Conservation (phyloP, 1,140 invertebrate genomes). For the Pemphigus obesinymphae region DNA sequence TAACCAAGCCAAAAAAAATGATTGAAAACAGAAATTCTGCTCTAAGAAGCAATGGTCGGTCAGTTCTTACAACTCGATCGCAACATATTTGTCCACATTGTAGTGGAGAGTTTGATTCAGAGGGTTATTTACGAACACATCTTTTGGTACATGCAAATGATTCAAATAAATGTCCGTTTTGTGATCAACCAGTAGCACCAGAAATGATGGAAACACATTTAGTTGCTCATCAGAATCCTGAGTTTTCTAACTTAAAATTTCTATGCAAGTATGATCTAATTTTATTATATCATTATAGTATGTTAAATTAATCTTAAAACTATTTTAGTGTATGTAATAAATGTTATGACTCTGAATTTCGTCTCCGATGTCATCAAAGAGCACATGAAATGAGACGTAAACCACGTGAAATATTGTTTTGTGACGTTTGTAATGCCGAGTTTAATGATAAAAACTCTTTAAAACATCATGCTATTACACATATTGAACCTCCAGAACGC, state of each 20-base stretch:
- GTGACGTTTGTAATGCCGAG: slow-evolving; percentile 33
- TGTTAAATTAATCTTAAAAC: neutral
- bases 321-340: slow-evolving; percentile 36
- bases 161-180: slow-evolving; percentile 36
- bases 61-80: neutral
- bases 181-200: slow-evolving; percentile 32
- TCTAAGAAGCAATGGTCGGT: neutral
- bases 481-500: slow-evolving; percentile 39
- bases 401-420: slow-evolving; percentile 22
- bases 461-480: slow-evolving; percentile 40
- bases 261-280: slow-evolving; percentile 22
- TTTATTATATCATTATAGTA: too few relatives aligned
- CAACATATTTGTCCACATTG: slow-evolving; percentile 38
- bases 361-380: slow-evolving; percentile 22
- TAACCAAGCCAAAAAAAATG: neutral
- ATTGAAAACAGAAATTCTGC: neutral
- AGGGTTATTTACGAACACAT: slow-evolving; percentile 38
- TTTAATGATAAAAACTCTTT: slow-evolving; percentile 38
- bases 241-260: slow-evolving; percentile 36
- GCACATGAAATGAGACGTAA: slow-evolving; percentile 37
- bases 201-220: slow-evolving; percentile 39
- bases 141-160: slow-evolving; percentile 17
- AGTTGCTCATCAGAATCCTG: slow-evolving; percentile 35
- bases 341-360: slow-evolving; percentile 36
- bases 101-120: slow-evolving; percentile 32